phyloP scores from a whole-genome alignment of 1,140 invertebrate genomes.

The Ectropis grisescens region DNA sequence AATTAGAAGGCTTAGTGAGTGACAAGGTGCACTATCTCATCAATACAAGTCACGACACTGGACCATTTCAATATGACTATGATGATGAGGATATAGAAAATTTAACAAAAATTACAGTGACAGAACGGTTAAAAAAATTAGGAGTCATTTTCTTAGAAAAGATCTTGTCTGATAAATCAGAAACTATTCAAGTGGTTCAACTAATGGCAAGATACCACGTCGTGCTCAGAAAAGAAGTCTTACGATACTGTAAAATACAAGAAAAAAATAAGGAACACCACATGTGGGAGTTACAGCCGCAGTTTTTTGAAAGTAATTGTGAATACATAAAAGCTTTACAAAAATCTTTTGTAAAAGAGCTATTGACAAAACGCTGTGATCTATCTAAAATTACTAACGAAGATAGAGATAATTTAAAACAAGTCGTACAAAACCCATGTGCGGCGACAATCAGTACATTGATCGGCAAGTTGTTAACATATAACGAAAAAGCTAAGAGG shows the following conservation, averaged over 20 bases:
- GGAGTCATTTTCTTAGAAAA: constrained; percentile 7
- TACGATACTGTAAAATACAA: neutral
- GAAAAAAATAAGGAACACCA: neutral
- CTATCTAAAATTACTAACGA: constrained; percentile 5
- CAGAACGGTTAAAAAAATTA: constrained; percentile 5
- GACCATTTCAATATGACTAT: constrained; percentile 11
- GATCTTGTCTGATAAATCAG: constrained; percentile 3
- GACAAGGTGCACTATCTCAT: constrained; percentile 8
- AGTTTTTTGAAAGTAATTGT: constrained; percentile 9
- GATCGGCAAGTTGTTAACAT: neutral
- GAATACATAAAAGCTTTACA: constrained; percentile 3
- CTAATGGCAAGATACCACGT: constrained; percentile 11
- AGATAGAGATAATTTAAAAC: constrained; percentile 2
- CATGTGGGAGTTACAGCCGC: constrained; percentile 5
- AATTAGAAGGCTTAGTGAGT: constrained; percentile 1
- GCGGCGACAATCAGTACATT: constrained; percentile 3
- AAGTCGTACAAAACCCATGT: constrained; percentile 2
- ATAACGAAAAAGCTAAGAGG: constrained; percentile 7
- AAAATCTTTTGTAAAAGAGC: constrained; percentile 4
- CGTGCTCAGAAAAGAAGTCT: constrained; percentile 6
- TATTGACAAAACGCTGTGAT: constrained; percentile 4
- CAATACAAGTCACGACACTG: neutral
- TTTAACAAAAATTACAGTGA: constrained; percentile 6
- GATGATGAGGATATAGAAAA: constrained; percentile 3
- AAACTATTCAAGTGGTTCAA: constrained; percentile 4